Percentiles rank a stretch among this genome's conserved stretches.
Evolutionary conservation across 2,888 invertebrate species (phyloP).

Genomic region (Girardia tigrina): DNA sequence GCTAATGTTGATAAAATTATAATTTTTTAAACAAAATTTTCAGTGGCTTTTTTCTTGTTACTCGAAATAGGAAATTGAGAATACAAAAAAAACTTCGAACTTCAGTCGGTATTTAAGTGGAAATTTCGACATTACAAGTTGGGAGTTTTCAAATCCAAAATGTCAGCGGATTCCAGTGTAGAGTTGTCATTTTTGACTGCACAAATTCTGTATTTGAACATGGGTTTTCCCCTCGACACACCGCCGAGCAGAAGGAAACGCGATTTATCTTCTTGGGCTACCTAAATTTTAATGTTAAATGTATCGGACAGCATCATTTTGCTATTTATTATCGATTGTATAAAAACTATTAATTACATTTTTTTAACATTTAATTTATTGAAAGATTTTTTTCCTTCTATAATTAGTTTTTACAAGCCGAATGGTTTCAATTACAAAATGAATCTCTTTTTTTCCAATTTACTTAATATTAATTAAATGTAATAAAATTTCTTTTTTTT

Average conservation of each 20-base stretch:
- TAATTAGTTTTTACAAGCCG: not conserved
- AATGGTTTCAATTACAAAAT: not conserved
- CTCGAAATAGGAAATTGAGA: not conserved
- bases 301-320: not conserved
- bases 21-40: not conserved
- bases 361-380: not conserved
- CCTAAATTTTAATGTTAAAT: not conserved
- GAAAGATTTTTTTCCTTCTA: not conserved
- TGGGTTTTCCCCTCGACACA: not conserved
- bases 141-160: not conserved
- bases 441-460: too few relatives aligned
- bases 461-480: too few relatives aligned
- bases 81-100: not conserved
- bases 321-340: constrained; percentile 13
- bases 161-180: constrained; percentile 20
- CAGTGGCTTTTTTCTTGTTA: not conserved
- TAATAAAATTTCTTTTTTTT: too few relatives aligned
- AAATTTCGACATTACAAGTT: constrained; percentile 14
- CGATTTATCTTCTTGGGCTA: too few relatives aligned
- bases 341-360: constrained; percentile 11
- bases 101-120: not conserved
- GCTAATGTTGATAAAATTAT: not conserved
- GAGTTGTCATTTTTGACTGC: constrained; percentile 20
- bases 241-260: too few relatives aligned
- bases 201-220: not conserved